phyloP scores from a whole-genome alignment of 2,113 vertebrate species.

The Apus apus region DNA sequence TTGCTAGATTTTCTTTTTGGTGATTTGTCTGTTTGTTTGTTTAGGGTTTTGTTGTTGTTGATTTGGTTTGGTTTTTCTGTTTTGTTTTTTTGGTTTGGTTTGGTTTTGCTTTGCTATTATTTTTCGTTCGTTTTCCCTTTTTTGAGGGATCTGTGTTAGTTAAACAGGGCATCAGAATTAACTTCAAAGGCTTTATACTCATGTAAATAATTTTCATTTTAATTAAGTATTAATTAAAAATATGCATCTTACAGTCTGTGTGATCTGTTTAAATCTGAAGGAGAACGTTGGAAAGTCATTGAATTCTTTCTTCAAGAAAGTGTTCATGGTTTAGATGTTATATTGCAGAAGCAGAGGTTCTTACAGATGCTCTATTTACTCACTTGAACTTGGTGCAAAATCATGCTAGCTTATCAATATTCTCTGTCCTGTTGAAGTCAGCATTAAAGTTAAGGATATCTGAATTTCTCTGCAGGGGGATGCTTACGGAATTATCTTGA shows the following conservation, averaged over 20 bases:
- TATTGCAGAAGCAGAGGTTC: neutral
- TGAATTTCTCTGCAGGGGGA: neutral
- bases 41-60: neutral
- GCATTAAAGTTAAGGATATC: neutral
- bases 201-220: neutral
- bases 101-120: no score
- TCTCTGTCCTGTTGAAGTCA: neutral
- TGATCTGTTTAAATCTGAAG: neutral
- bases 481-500: slow-evolving; percentile 15
- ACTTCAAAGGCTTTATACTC: neutral
- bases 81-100: no score
- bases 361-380: neutral
- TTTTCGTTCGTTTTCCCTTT: neutral
- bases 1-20: no score
- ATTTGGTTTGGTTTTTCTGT: no score
- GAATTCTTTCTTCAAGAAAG: neutral
- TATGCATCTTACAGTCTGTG: neutral
- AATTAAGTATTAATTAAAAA: neutral
- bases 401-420: neutral
- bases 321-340: neutral
- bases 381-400: neutral
- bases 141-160: neutral
- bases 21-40: neutral
- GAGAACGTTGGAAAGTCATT: neutral
- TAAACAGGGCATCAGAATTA: neutral